Evolutionary conservation across 2,113 vertebrate genomes (phyloP).

Genomic region (Platycercus adscitus): DNA sequence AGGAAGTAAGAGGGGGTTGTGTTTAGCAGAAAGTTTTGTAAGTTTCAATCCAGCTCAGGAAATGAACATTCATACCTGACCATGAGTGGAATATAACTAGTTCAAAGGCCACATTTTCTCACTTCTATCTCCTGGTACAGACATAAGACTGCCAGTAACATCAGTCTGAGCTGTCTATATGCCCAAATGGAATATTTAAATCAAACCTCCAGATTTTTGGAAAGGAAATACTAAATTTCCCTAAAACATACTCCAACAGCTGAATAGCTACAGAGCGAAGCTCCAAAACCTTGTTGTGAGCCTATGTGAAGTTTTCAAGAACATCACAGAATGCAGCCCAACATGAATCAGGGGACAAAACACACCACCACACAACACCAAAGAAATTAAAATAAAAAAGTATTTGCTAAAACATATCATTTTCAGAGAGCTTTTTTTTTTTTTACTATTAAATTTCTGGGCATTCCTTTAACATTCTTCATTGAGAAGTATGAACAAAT

Average conservation of each 20-base stretch:
- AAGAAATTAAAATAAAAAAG: neutral
- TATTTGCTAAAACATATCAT: neutral
- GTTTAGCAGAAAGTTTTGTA: neutral
- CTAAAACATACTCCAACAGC: neutral
- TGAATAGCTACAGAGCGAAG: neutral
- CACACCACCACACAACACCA: neutral
- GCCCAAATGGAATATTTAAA: neutral
- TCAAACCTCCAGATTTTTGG: neutral
- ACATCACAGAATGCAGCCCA: neutral
- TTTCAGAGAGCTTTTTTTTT: neutral
- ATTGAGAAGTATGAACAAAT: neutral
- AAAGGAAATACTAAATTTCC: neutral
- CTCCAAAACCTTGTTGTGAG: neutral
- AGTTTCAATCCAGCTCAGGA: neutral
- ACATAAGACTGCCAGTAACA: neutral
- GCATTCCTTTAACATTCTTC: neutral
- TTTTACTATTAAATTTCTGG: neutral
- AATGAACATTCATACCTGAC: neutral
- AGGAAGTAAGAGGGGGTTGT: neutral
- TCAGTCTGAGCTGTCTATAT: neutral
- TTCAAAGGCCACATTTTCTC: neutral
- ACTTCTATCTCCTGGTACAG: neutral
- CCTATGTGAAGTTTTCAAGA: neutral
- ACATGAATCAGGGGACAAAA: fast-evolving
- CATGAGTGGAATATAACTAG: neutral